Evolutionary conservation across 2,113 vertebrate species (phyloP).

Genomic region (Daubentonia madagascariensis): DNA sequence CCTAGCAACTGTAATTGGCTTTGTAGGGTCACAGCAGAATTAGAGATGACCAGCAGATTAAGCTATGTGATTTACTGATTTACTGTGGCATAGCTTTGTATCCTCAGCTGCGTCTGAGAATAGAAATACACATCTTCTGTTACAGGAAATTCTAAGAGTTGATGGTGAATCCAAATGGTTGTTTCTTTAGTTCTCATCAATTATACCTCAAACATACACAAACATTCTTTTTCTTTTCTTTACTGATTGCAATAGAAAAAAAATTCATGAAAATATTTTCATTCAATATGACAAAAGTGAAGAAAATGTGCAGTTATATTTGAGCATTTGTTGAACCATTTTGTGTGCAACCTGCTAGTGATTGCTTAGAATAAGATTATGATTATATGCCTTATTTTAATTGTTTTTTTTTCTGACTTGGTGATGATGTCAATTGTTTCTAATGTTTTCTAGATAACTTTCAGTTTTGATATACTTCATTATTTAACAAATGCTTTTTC

Average conservation of each 20-base stretch:
- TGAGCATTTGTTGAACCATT: not conserved
- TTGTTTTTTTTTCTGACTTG: not conserved
- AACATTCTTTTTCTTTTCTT: not conserved
- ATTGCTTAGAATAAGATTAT: not conserved
- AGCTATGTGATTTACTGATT: not conserved
- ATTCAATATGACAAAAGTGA: not conserved
- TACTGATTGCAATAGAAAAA: not conserved
- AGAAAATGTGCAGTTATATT: not conserved
- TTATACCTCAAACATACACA: not conserved
- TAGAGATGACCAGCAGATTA: not conserved
- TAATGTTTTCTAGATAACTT: not conserved
- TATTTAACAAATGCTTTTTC: not conserved
- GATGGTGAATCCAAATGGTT: not conserved
- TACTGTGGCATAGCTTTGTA: not conserved
- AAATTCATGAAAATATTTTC: not conserved
- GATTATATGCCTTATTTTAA: not conserved
- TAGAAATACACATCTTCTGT: not conserved
- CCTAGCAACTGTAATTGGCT: not conserved
- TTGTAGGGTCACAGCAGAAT: not conserved
- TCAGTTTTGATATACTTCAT: not conserved
- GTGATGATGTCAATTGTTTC: not conserved
- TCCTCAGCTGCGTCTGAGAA: not conserved
- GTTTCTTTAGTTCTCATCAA: not conserved
- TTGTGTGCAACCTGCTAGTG: not conserved
- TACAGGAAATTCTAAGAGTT: not conserved